Conservation (phyloP, 2,113 vertebrate genomes). For the Clarias gariepinus region DNA sequence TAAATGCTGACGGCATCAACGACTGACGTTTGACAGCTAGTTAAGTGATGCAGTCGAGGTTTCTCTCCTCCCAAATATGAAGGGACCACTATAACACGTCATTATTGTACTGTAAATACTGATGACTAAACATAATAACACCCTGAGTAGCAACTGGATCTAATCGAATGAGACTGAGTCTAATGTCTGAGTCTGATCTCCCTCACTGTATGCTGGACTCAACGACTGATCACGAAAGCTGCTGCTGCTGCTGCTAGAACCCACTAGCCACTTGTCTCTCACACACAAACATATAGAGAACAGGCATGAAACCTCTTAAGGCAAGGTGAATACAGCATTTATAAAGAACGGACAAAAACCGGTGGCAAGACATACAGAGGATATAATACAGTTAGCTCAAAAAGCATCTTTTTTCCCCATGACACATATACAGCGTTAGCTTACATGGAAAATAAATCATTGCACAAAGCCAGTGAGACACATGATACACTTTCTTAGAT, state of each 20-base stretch:
- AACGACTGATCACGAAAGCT: not conserved
- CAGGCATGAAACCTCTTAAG: not conserved
- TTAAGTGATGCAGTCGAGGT: slow-evolving; percentile 2
- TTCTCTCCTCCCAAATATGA: not conserved
- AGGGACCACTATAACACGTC: not conserved
- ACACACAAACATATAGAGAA: not conserved
- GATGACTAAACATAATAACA: not conserved
- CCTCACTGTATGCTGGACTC: too few species aligned
- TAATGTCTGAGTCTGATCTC: not conserved
- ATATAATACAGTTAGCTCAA: not conserved
- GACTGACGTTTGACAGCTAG: slow-evolving; percentile 38
- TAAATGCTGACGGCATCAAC: not conserved
- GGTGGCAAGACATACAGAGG: not conserved
- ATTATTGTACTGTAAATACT: not conserved
- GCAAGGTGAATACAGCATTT: slow-evolving; percentile 8
- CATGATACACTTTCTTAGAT: not conserved
- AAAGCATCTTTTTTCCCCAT: not conserved
- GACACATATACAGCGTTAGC: slow-evolving; percentile 26
- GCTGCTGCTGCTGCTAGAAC: not conserved
- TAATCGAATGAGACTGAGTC: not conserved
- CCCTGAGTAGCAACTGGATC: slow-evolving; percentile 22
- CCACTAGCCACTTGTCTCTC: not conserved
- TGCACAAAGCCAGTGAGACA: slow-evolving; percentile 21
- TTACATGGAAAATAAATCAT: slow-evolving; percentile 17
- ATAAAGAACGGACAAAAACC: slow-evolving; percentile 33